Evolutionary conservation across 2,888 invertebrate species (phyloP).

Genomic region (Chirona hameri): DNA sequence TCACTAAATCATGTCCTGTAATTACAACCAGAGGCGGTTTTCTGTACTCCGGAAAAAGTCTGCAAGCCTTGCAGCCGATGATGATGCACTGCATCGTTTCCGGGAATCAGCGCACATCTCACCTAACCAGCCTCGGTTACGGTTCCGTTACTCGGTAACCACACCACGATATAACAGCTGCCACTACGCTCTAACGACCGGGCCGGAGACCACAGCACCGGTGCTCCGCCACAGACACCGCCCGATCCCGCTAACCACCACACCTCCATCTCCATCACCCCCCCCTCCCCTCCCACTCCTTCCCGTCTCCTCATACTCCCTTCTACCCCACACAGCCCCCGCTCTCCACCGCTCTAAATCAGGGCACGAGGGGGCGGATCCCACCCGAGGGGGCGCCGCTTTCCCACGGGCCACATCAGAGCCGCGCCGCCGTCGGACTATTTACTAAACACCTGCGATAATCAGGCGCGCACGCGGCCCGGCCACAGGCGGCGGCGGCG

Average conservation of each 20-base stretch:
- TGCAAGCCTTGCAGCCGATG: too few species aligned
- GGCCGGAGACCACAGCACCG: too few species aligned
- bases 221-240: neutral
- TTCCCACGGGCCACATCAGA: neutral
- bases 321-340: neutral
- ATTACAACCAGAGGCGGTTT: too few species aligned
- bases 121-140: too few species aligned
- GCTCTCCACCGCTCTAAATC: neutral
- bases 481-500: neutral
- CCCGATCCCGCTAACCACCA: neutral
- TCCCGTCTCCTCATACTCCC: neutral
- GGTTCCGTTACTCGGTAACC: too few species aligned
- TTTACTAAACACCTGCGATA: slow-evolving; percentile 12
- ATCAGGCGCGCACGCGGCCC: neutral
- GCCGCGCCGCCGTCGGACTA: neutral
- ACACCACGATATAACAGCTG: too few species aligned
- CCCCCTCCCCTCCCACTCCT: neutral
- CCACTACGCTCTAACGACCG: too few species aligned
- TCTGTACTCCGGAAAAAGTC: too few species aligned
- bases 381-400: neutral
- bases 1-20: too few species aligned
- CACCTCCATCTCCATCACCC: neutral
- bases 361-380: neutral
- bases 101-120: too few species aligned
- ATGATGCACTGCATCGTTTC: too few species aligned